These are phyloP conservation scores for Collichthys lucidus DNA, from an alignment of 2,113 vertebrate species.

Conservation along the genomic window DNA sequence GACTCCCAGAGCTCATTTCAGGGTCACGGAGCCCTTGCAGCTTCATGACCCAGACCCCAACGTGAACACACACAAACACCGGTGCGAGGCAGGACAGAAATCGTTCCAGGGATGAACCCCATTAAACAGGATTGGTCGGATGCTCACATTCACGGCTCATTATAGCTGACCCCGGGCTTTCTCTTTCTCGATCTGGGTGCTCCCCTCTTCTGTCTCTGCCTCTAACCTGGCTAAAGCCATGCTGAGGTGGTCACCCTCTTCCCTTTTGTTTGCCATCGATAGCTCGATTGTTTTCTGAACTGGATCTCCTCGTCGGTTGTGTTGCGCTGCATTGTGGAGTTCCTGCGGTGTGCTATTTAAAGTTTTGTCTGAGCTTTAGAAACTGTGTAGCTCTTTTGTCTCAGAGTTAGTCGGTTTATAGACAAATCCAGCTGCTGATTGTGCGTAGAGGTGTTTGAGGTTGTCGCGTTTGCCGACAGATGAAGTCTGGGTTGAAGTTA, in stretches of 20 bases:
- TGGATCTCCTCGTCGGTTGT: slow-evolving; percentile 74
- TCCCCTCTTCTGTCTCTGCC: slow-evolving; percentile 68
- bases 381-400: slow-evolving; percentile 53
- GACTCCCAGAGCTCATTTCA: slow-evolving; percentile 89
- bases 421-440: slow-evolving; percentile 12
- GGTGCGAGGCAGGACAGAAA: slow-evolving; percentile 82
- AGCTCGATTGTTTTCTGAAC: slow-evolving; percentile 78
- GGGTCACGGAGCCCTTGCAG: slow-evolving; percentile 94
- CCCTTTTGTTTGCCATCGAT: slow-evolving; percentile 85
- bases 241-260: slow-evolving; percentile 84
- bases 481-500: neutral
- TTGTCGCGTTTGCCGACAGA: neutral
- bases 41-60: slow-evolving; percentile 88
- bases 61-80: slow-evolving; percentile 60
- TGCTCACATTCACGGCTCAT: slow-evolving; percentile 89
- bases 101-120: slow-evolving; percentile 88
- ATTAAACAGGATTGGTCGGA: slow-evolving; percentile 95
- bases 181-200: slow-evolving; percentile 74
- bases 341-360: slow-evolving; percentile 72
- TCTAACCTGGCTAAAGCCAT: slow-evolving; percentile 72
- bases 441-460: neutral
- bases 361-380: slow-evolving; percentile 60
- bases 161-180: slow-evolving; percentile 86
- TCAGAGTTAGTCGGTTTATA: slow-evolving; percentile 52
- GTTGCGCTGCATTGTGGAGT: slow-evolving; percentile 51